Base-by-base conservation (phyloP, 2,888 invertebrate species). In the Lasioglossum oenotherae region DNA sequence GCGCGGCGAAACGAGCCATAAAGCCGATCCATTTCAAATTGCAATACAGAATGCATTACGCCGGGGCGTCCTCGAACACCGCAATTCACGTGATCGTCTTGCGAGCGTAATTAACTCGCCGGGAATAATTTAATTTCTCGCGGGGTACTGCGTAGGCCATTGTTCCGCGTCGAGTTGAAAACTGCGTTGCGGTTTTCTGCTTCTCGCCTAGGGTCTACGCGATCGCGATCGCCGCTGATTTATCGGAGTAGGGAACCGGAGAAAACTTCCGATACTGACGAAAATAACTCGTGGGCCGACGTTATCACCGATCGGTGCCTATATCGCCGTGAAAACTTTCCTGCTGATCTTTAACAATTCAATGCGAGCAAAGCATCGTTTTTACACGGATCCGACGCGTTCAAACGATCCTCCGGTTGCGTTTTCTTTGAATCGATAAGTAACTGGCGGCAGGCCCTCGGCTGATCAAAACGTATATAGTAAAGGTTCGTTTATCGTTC, bases 271-370 rank as follows among this genome's bases (percentile, higher is more conserved):
- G n/a, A 57, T n/a, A 57, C 23, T 12, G n/a, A n/a, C 57, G 57
- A 57, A n/a, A 57, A 57, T 57, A 57, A 57, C 57, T 57, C 57
- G 57, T 1, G 12, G 57, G 3, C 57, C 57, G 57, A 57, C 57
- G n/a, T 57, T 57, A 57, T 57, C 57, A 57, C n/a, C n/a, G 57
- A 57, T 57, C 57, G 57, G n/a, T 12, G 57, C 12, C 57, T n/a
- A n/a, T n/a, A 57, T 57, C 57, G 57, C 57, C 57, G 57, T n/a
- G 57, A 57, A 57, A n/a, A n/a, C 57, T n/a, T 57, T n/a, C n/a
- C 8, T n/a, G 57, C 57, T 57, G 57, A 57, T 57, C 57, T 57
- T n/a, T 57, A 57, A 57, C 57, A 12, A 57, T 57, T 57, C n/a
- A 57, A 57, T 57, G 12, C 57, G n/a, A 12, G 12, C 57, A 57